Conservation (phyloP, 1,140 invertebrate species). For the Drosophila kikkawai region DNA sequence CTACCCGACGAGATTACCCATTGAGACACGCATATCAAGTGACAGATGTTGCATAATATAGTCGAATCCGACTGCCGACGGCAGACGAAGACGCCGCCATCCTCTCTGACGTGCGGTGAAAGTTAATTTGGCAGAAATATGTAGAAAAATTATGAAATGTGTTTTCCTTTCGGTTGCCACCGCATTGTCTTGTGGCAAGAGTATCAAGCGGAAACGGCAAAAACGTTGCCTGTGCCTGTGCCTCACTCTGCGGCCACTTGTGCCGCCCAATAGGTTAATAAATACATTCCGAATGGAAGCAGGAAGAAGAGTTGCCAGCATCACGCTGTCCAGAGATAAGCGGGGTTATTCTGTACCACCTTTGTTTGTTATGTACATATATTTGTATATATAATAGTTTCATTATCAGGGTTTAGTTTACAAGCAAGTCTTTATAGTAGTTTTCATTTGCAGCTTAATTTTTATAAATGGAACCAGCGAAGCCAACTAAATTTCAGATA, state of each 20-base stretch:
- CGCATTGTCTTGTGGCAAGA: slow-evolving; percentile 52
- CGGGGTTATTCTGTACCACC: not conserved
- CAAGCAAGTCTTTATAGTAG: not conserved
- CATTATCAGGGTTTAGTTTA: not conserved
- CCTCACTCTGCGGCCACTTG: slow-evolving; percentile 20
- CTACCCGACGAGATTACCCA: slow-evolving; percentile 31
- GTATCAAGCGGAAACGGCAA: slow-evolving; percentile 52
- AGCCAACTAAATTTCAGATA: too few relatives aligned
- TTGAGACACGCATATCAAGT: slow-evolving; percentile 55
- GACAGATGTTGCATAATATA: slow-evolving; percentile 55
- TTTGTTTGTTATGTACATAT: not conserved
- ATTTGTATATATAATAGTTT: not conserved
- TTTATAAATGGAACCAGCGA: not conserved
- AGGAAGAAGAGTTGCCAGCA: slow-evolving; percentile 21
- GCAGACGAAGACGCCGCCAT: slow-evolving; percentile 43
- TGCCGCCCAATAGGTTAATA: slow-evolving; percentile 56
- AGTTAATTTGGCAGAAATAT: slow-evolving; percentile 75
- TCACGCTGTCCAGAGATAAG: slow-evolving; percentile 15
- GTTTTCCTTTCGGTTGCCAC: slow-evolving; percentile 72
- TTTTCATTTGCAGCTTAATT: not conserved
- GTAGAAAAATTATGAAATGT: slow-evolving; percentile 80
- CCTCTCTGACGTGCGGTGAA: slow-evolving; percentile 76
- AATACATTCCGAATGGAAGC: slow-evolving; percentile 42
- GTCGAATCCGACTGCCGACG: slow-evolving; percentile 15
- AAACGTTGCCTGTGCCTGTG: slow-evolving; percentile 8